Evolutionary conservation across 1,140 invertebrate genomes (phyloP), one percentile per base, ranked within the genome.

Genomic region (Calycopis cecrops): DNA sequence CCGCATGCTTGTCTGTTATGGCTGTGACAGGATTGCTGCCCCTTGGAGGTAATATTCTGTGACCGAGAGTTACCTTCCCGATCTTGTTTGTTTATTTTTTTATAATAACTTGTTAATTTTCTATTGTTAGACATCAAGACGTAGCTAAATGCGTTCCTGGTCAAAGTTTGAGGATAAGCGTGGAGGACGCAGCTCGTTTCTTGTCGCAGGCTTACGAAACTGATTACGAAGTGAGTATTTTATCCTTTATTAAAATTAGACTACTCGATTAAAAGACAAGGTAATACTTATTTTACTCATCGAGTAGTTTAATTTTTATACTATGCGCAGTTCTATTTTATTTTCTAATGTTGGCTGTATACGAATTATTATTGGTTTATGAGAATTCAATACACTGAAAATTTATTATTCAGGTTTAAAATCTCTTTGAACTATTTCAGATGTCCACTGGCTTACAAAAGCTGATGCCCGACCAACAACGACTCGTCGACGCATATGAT

Each of bases 121-220:
- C 33, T 12, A 40, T 55, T 67, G 57, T 4, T 55, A 87, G 84
- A 14, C 84, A 87, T 56, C 77, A 77, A 69, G 84, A 87, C 53
- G 79, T 82, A 1, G 55, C 71, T 11, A 87, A 84, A 69, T 87
- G 84, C 71, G 64, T 87, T 52, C 84, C 84, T 4, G 84, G 84
- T 17, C 81, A 85, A 65, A 84, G 71, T 54, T 67, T 87, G 10
- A 72, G 81, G 60, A 87, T 87, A 54, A 84, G 70, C 33, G 73
- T 85, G 4, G 75, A 81, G 47, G 84, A 87, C 34, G 84, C 84
- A 48, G 68, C 78, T 28, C 60, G 80, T 11, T 80, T 75, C 18
- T 60, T 85, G 21, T 67, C 75, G 40, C 77, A 79, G 63, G 74
- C 70, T 11, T 85, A 87, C 48, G 81, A 87, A 71, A 69, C 60